Evolutionary conservation across 2,797 vertebrate species (phyloP).

Genomic region (Sarcoramphus papa): DNA sequence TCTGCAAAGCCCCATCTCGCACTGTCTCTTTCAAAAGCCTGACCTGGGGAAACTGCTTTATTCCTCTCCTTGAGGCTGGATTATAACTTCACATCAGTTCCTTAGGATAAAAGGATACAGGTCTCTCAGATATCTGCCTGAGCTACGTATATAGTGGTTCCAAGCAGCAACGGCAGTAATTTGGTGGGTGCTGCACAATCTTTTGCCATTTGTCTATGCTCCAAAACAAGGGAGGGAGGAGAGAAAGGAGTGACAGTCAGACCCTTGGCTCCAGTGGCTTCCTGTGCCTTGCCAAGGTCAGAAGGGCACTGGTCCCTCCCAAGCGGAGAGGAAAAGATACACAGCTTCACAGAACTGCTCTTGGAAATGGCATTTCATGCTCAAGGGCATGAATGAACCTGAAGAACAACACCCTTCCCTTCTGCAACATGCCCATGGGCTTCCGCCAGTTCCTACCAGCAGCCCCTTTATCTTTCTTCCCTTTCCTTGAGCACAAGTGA

Average conservation of each 20-base stretch:
- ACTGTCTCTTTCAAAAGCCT: background rate
- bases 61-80: background rate
- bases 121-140: background rate
- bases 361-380: background rate
- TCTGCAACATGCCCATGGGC: background rate
- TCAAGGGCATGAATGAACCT: background rate
- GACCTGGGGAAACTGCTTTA: background rate
- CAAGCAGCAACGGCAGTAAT: background rate
- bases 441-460: background rate
- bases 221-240: background rate
- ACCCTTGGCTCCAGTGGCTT: background rate
- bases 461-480: background rate
- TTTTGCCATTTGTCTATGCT: background rate
- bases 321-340: background rate
- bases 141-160: background rate
- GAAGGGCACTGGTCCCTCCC: slow-evolving; percentile 9
- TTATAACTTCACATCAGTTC: background rate
- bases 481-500: background rate
- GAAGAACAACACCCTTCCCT: background rate
- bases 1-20: background rate
- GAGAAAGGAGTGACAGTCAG: background rate
- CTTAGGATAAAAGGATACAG: background rate
- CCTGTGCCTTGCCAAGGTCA: slow-evolving; percentile 29
- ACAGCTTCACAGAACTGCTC: background rate
- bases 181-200: background rate